Base-by-base conservation (phyloP, 2,888 invertebrate genomes). In the Lumbricus terrestris region DNA sequence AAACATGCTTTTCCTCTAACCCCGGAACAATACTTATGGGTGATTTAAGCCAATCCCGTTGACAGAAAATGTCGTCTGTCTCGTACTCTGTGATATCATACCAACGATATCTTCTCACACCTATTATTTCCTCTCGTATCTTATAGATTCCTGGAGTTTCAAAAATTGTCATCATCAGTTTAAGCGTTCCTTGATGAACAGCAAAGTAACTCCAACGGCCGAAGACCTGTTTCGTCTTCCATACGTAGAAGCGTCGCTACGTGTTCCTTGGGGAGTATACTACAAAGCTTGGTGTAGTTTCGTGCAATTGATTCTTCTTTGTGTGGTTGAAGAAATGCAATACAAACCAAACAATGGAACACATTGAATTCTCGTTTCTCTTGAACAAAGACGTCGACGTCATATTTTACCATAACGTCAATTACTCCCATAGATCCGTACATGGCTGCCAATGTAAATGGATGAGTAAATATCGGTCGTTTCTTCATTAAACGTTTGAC, bases 1-100 rank as follows among this genome's bases (percentile, higher is more conserved):
- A 23, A 47, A 47, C 1, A 47, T 47, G 47, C 2, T 23, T 47
- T 47, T 47, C 47, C 20, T 47, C 47, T 47, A 47, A 47, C 2
- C 13, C 8, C 13, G 16, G 2, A 18, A 15, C 16, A 18, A 47
- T 47, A 18, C 18, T 13, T 47, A 47, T 5, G 47, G 47, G 47
- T 47, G 47, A 47, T 47, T 18, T 18, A 47, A 16, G 13, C 13
- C 16, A 18, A 18, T 47, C 2, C 18, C 47, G 47, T 5, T 47
- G 20, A 8, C 1, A 11, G 23, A 23, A 47, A 15, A 47, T 47
- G 11, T 47, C 47, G 5, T 47, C 47, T 16, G 47, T 33, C 29
- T 88, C 88, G 40, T 88, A 88, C 38, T 88, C 88, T 37, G 37
- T 88, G 88, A 88, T 40, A 40, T 88, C 88, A 40, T 38, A 88